A percentile compares a stretch with the other conserved stretches of the same genome.
Evolutionary conservation across 2,888 invertebrate genomes (phyloP).

Genomic region (Oscheius sp.): DNA sequence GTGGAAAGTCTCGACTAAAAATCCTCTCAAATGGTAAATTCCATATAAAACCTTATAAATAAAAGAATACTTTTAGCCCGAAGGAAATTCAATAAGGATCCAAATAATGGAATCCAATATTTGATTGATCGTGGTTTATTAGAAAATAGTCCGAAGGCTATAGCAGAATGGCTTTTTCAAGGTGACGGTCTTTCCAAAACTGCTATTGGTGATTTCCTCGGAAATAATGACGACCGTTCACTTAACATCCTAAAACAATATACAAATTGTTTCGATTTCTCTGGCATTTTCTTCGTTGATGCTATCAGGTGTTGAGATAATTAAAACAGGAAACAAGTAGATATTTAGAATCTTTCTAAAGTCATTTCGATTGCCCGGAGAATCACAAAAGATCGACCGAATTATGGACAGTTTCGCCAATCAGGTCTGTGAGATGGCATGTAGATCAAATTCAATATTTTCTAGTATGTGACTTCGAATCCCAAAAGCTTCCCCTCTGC

Average conservation of each 20-base stretch:
- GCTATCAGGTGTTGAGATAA: conserved; percentile 37
- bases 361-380: conserved; percentile 54
- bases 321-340: neutral
- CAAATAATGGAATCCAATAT: conserved; percentile 48
- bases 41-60: neutral
- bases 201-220: conserved; percentile 51
- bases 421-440: no score
- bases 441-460: neutral
- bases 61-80: conserved; percentile 8
- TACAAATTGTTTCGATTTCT: conserved; percentile 45
- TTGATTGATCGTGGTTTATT: conserved; percentile 42
- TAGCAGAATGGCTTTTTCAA: conserved; percentile 45
- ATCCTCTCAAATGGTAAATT: conserved; percentile 39
- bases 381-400: conserved; percentile 57
- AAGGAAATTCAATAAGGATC: conserved; percentile 30
- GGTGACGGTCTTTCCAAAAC: conserved; percentile 50
- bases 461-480: conserved; percentile 38
- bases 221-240: conserved; percentile 46
- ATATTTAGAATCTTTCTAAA: conserved; percentile 26
- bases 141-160: conserved; percentile 37
- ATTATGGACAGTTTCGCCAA: conserved; percentile 46
- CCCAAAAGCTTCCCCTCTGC: conserved; percentile 35
- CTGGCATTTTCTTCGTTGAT: conserved; percentile 47
- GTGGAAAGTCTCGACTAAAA: conserved; percentile 40
- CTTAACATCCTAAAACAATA: conserved; percentile 41